Evolutionary conservation across 2,888 invertebrate genomes (phyloP).

Genomic region (Drosophila kanekoi): DNA sequence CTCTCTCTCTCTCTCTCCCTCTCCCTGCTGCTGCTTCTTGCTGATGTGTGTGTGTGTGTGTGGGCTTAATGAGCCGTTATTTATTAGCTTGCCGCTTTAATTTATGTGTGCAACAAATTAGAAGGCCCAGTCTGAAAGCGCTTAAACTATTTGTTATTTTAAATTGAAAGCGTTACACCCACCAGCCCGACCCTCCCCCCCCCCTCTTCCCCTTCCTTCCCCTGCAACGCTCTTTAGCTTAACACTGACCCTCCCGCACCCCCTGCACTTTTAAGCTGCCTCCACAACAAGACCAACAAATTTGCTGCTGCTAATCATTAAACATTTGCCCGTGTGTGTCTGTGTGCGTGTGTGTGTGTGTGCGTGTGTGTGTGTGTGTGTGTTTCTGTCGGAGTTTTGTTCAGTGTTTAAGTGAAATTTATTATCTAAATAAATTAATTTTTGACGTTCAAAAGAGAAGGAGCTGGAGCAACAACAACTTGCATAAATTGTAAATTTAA

Average conservation of each 20-base stretch:
- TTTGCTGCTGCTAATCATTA: constrained; percentile 59
- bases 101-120: constrained; percentile 78
- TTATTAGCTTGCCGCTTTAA: constrained; percentile 73
- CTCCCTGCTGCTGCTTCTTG: background rate
- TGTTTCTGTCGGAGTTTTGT: constrained; percentile 6
- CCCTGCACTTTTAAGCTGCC: background rate
- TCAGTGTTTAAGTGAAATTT: constrained; percentile 45
- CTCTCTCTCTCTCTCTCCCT: background rate
- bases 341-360: background rate
- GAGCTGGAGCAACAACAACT: background rate
- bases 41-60: constrained; percentile 33
- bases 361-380: background rate
- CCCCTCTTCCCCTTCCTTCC: background rate
- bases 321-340: constrained; percentile 37
- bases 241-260: background rate
- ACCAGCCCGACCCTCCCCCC: background rate
- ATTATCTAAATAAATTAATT: constrained; percentile 46
- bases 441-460: background rate
- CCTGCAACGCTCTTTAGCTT: background rate
- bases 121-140: constrained; percentile 57
- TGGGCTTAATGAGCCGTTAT: constrained; percentile 75
- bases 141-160: constrained; percentile 67
- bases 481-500: background rate
- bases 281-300: constrained; percentile 20
- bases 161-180: constrained; percentile 54